Base-by-base conservation (phyloP, 1,140 invertebrate genomes). In the Drosophila cardini region DNA sequence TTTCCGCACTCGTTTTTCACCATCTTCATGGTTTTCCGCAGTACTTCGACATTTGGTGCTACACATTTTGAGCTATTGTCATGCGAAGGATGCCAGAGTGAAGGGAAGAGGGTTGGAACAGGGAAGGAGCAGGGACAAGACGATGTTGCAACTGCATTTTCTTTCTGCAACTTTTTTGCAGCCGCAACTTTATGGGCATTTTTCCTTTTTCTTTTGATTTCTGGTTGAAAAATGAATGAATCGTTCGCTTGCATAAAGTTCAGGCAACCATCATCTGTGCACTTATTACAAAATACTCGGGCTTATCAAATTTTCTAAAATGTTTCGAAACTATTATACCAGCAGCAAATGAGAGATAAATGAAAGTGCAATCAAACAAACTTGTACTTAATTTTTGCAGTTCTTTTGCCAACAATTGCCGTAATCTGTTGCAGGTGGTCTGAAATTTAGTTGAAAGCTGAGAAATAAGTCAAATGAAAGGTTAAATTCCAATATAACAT, bases 61-160 rank as follows among this genome's bases (percentile, higher is more conserved):
- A 77, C 81, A 84, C 61, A 72, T 79, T 83, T 85, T 84, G 76
- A 84, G 80, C 81, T 67, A 80, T 84, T 80, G 76, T 84, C 72
- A 77, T 40, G 48, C 56, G 40, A 43, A 43, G 21, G 21, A 26
- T 26, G 21, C 21, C 21, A 26, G 21, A 3, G 5, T 26, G 5
- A 26, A 57, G 42, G 26, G 34, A 65, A 40, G 46, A 38, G 13
- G 8, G 34, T 0, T 2, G 50, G 4, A 26, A 16, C 5, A 50
- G 32, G 18, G 18, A 10, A 11, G 15, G 15, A 11, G 11, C 43
- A 4, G 2, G 11, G 43, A 8, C 15, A 13, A 4, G 45, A 38
- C 26, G 32, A 13, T 38, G 40, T 32, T 55, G 62, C 50, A 52
- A 34, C 38, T 65, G 21, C 21, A 26, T 26, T 77, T 65, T 61